Evolutionary conservation across 92 coral and sea anemone genomes (phyloP).

Genomic region (Zoanthus sociatus): DNA sequence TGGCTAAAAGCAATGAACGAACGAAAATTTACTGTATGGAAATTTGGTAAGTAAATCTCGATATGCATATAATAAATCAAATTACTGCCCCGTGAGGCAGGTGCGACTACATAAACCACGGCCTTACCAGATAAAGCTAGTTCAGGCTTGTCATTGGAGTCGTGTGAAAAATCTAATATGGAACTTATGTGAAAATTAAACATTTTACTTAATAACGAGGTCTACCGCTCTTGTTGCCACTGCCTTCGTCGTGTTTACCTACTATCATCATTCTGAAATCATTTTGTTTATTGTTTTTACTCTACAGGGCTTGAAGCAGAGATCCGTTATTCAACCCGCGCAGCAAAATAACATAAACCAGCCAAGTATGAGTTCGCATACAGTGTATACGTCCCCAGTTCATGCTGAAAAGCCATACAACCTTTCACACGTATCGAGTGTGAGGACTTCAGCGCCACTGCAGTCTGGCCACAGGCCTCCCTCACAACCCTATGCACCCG

Average conservation of each 20-base stretch:
- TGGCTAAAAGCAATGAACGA: too few relatives aligned
- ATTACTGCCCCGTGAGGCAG: too few relatives aligned
- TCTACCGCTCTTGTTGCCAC: not conserved
- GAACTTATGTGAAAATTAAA: too few relatives aligned
- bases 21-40: too few relatives aligned
- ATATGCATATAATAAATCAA: too few relatives aligned
- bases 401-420: not conserved
- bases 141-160: too few relatives aligned
- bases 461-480: conserved; percentile 45
- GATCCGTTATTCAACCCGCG: conserved; percentile 28
- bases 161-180: too few relatives aligned
- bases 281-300: not conserved
- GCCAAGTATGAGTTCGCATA: conserved; percentile 16
- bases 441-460: not conserved
- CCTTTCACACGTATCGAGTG: conserved; percentile 5
- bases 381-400: not conserved
- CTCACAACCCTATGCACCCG: conserved; percentile 20
- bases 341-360: not conserved
- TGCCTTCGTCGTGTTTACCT: not conserved
- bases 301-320: conserved; percentile 19
- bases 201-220: not conserved
- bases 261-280: not conserved
- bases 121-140: too few relatives aligned
- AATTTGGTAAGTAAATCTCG: too few relatives aligned
- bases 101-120: too few relatives aligned